These are phyloP conservation scores for Halcyon badia DNA, from an alignment of 2,797 vertebrate species.

Conservation along the genomic window DNA sequence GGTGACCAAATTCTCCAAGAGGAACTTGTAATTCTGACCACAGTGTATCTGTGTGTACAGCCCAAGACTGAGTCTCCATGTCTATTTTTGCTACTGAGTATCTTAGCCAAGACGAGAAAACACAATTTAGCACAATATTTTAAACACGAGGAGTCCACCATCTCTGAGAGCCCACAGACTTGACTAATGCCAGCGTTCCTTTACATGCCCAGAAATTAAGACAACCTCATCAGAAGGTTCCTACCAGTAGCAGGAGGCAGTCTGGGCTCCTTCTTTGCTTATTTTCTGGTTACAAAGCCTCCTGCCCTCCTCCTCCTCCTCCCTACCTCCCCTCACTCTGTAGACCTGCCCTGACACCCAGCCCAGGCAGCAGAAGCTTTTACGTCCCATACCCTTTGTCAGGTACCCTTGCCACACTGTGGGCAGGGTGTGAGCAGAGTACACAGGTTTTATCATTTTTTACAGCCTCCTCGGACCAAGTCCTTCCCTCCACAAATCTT, in stretches of 20 bases:
- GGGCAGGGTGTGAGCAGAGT: background rate
- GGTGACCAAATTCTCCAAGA: background rate
- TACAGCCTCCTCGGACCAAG: background rate
- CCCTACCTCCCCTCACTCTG: background rate
- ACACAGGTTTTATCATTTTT: background rate
- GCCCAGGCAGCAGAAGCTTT: background rate
- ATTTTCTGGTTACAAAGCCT: background rate
- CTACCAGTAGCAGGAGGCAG: background rate
- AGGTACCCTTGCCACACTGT: background rate
- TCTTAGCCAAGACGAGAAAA: constrained; percentile 8
- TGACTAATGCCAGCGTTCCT: background rate
- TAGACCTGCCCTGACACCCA: background rate
- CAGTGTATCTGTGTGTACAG: background rate
- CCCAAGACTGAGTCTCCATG: background rate
- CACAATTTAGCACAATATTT: background rate
- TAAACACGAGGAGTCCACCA: background rate
- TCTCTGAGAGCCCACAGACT: background rate
- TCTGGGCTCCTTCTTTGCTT: background rate
- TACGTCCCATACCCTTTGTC: background rate
- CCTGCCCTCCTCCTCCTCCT: background rate
- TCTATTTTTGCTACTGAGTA: background rate
- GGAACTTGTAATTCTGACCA: background rate
- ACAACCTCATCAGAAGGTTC: background rate
- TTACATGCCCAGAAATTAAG: background rate
- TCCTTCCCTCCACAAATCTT: background rate